Base-by-base conservation (phyloP, 2,113 vertebrate genomes). In the Alethe diademata region DNA sequence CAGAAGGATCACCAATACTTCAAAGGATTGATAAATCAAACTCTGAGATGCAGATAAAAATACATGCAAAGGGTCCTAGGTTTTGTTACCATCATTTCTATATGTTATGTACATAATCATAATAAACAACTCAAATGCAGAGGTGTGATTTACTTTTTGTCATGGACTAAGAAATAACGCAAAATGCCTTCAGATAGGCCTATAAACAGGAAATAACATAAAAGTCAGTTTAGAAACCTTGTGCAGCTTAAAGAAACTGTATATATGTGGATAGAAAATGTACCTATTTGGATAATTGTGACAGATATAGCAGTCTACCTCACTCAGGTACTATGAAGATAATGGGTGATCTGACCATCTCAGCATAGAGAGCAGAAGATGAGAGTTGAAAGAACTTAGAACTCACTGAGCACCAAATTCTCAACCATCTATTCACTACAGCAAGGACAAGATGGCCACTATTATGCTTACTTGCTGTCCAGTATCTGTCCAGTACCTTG, bases 221-320 rank as follows among this genome's bases (percentile, higher is more conserved):
- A 31, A 40, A 73, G 19, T 23, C 61, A 50, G 16, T 67, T 86
- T 86, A 67, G 33, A 71, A 81, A 82, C 4, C 19, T 16, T 71
- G 14, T 43, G 10, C 33, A 56, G 14, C 9, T 54, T 48, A 45
- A 82, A 80, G 23, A 64, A 88, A 58, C 17, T 13, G 1, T 17
- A 4, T 22, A 12, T 6, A 13, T 1, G 0, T 33, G 19, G 50
- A 24, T 0, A 62, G 35, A 80, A 35, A 19, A 19, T 47, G 3
- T 8, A 47, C 25, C 43, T 50, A 1, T 24, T n/a, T 78, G 22
- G 17, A 57, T 65, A 57, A 62, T 8, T 1, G 0, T n/a, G 45
- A 66, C 9, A 65, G 35, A 56, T 35, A 24, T 0, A 61, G 31
- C 14, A 66, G 25, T 20, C 18, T 38, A 10, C 3, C 1, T 58